Evolutionary conservation across 2,797 vertebrate genomes (phyloP).

Genomic region (Pristis pectinata): DNA sequence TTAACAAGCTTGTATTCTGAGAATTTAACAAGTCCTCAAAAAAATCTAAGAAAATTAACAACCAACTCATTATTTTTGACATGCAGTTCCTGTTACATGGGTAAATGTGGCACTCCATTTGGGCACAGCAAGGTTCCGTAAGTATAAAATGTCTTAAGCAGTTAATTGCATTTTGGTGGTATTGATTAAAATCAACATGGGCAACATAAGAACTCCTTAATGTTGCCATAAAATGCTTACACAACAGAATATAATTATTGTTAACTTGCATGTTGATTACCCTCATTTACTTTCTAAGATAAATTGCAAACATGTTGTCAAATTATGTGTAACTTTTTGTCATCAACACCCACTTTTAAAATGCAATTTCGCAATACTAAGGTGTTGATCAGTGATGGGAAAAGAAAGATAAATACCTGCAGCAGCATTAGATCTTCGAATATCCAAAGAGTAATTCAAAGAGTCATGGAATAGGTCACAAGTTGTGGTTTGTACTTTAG

Average conservation of each 20-base stretch:
- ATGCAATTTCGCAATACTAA: not conserved
- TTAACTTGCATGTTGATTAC: not conserved
- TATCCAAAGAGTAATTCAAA: too few relatives aligned
- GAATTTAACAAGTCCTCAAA: not conserved
- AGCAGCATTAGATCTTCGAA: too few relatives aligned
- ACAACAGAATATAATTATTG: not conserved
- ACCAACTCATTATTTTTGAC: not conserved
- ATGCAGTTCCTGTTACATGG: not conserved
- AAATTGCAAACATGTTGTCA: not conserved
- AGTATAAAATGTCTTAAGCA: not conserved
- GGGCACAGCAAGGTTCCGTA: not conserved
- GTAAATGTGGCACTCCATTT: not conserved
- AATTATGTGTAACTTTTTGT: not conserved
- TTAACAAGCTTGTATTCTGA: not conserved
- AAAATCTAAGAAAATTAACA: not conserved
- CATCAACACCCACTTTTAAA: not conserved
- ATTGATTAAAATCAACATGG: not conserved
- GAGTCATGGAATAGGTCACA: not conserved
- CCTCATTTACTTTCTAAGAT: not conserved
- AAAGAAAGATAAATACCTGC: too few relatives aligned
- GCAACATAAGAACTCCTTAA: not conserved
- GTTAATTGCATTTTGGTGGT: not conserved
- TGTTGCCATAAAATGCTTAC: not conserved
- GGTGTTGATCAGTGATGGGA: too few relatives aligned
- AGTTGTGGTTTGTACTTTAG: not conserved